Base-by-base conservation (phyloP, 2,797 vertebrate species). In the Enteromius fasciolatus region DNA sequence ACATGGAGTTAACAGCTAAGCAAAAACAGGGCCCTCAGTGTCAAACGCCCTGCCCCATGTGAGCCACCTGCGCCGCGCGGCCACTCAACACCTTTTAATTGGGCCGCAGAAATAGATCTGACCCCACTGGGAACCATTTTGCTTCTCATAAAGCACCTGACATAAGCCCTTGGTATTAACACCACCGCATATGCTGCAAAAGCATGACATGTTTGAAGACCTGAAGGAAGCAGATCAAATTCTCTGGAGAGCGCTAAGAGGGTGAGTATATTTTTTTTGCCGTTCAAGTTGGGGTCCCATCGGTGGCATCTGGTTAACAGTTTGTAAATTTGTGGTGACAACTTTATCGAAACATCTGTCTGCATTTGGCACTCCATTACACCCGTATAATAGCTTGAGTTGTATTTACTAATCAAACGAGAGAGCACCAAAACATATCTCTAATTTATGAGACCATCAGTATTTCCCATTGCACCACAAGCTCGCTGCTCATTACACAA, bases 41-140 rank as follows among this genome's bases (percentile, higher is more conserved):
- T 92, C 90, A 94, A 92, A 92, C 85, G 87, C 86, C 89, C 90
- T 90, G 54, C 76, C 84, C 84, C 85, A 78, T 70, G 76, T 80
- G 82, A 87, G 64, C 76, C 83, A 84, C 82, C 85, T 84, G 82
- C 74, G 31, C 91, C 73, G 90, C 91, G 89, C 31, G 82, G 87
- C 87, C 91, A 88, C 87, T 92, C 83, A 80, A 88, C 92, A 91
- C 90, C 87, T 93, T 89, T 90, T 93, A 93, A 94, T 93, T 92
- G 93, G 90, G 82, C 86, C 87, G 87, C 90, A 83, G 84, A 92
- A 93, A 94, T 93, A 92, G 89, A 90, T 90, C 89, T 86, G 88
- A 92, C 88, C 91, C 91, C 89, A 87, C 14, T 3, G 70, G 80
- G 81, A 85, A 69, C 31, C 48, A 70, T 78, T 76, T 76, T 83